Conservation (phyloP, 2,797 vertebrate species). For the Glyptemys insculpta region DNA sequence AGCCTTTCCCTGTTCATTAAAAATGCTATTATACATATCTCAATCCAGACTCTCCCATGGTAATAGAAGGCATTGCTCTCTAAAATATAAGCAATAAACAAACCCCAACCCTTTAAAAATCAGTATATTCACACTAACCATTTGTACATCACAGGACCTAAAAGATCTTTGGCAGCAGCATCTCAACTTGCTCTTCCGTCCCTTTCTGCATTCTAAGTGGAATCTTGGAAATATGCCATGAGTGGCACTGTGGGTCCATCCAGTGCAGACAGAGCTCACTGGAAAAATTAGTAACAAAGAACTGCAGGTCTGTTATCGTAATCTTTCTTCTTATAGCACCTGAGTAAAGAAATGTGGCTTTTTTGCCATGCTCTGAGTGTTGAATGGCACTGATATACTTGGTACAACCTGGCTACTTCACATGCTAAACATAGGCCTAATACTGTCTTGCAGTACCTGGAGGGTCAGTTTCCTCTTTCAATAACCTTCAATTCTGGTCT, state of each 20-base stretch:
- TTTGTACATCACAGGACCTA: not conserved
- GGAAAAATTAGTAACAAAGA: not conserved
- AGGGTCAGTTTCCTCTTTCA: not conserved
- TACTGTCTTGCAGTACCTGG: constrained; percentile 22
- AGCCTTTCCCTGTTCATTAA: not conserved
- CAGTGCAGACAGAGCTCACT: constrained; percentile 35
- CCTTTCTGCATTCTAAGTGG: not conserved
- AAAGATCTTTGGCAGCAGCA: not conserved
- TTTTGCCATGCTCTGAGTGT: constrained; percentile 42
- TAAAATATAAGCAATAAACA: not conserved
- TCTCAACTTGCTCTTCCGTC: constrained; percentile 38
- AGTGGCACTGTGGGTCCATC: constrained; percentile 42
- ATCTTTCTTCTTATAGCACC: constrained; percentile 21
- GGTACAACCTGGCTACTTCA: constrained; percentile 13
- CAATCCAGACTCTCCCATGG: not conserved
- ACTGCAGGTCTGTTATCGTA: constrained; percentile 52
- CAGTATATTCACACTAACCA: not conserved
- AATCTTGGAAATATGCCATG: not conserved
- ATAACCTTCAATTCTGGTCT: not conserved
- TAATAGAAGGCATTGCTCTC: not conserved
- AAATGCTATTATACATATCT: not conserved
- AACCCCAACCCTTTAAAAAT: not conserved
- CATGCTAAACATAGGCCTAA: constrained; percentile 2
- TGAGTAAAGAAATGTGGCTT: constrained; percentile 11
- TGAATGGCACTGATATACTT: constrained; percentile 34